Conservation (phyloP, 2,888 invertebrate genomes). For the Netelia fuscicornis region DNA sequence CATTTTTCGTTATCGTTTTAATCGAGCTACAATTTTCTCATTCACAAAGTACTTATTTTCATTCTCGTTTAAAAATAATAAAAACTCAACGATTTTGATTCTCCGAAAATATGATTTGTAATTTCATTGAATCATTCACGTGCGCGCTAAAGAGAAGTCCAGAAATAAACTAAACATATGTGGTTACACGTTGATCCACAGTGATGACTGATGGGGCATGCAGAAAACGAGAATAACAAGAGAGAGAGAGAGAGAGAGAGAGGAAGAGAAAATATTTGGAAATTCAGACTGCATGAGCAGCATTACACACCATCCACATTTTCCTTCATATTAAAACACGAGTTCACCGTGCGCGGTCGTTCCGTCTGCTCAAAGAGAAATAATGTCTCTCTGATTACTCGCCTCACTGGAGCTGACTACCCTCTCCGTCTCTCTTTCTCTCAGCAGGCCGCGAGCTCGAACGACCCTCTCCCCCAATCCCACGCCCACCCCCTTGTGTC, state of each 20-base stretch:
- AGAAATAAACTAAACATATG: conserved; percentile 10
- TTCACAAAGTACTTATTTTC: no score
- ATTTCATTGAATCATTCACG: conserved; percentile 13
- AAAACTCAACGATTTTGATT: not conserved
- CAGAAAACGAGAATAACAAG: not conserved
- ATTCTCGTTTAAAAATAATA: no score
- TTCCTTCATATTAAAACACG: conserved; percentile 83
- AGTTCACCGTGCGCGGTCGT: conserved; percentile 56
- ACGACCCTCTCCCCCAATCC: conserved; percentile 41
- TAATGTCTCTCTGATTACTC: conserved; percentile 85
- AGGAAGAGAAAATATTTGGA: conserved; percentile 55
- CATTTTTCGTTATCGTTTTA: no score
- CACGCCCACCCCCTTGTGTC: conserved; percentile 48
- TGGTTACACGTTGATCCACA: not conserved
- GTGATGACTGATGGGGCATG: conserved; percentile 26
- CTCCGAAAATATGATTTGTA: not conserved
- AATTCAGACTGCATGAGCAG: conserved; percentile 66
- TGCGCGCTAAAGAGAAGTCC: not conserved
- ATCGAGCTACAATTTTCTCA: no score
- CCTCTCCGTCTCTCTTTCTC: conserved; percentile 63
- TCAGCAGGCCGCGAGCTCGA: conserved; percentile 42
- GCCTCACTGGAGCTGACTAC: conserved; percentile 82
- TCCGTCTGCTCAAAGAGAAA: conserved; percentile 82
- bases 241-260: conserved; percentile 44
- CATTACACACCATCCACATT: conserved; percentile 79